A percentile compares a stretch with the other conserved stretches of the same genome.
Conservation (phyloP, 2,888 invertebrate genomes). For the Hypomecis atomaria region DNA sequence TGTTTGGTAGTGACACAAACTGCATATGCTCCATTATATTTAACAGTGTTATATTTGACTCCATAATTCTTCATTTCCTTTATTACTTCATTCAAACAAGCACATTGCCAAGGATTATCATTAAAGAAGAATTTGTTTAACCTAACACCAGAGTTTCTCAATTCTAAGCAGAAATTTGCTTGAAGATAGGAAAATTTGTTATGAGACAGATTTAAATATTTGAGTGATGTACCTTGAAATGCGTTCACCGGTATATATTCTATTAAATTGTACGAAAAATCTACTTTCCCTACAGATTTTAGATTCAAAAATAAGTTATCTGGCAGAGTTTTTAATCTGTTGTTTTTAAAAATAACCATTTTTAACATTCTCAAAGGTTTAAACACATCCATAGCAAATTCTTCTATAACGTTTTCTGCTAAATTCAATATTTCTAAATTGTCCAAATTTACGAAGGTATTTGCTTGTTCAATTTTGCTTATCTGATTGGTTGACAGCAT, state of each 20-base stretch:
- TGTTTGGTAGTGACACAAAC: slow-evolving; percentile 65
- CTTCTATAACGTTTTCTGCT: slow-evolving; percentile 60
- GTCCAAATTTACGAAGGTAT: slow-evolving; percentile 54
- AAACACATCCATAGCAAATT: slow-evolving; percentile 58
- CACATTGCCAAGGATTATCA: slow-evolving; percentile 77
- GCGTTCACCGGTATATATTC: slow-evolving; percentile 62
- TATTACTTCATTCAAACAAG: slow-evolving; percentile 64
- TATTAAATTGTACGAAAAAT: slow-evolving; percentile 66
- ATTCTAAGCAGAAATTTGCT: slow-evolving; percentile 69
- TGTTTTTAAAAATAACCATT: slow-evolving; percentile 60
- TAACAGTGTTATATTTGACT: slow-evolving; percentile 60
- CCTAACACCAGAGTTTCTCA: slow-evolving; percentile 62
- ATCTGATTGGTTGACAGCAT: slow-evolving; percentile 66
- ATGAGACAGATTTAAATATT: slow-evolving; percentile 64
- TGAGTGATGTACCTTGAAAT: slow-evolving; percentile 62
- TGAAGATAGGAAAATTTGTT: slow-evolving; percentile 69
- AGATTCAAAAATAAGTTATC: slow-evolving; percentile 62
- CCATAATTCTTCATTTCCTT: slow-evolving; percentile 62
- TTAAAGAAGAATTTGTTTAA: slow-evolving; percentile 68
- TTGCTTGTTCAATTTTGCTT: slow-evolving; percentile 47
- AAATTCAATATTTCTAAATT: slow-evolving; percentile 64
- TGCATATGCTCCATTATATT: slow-evolving; percentile 62
- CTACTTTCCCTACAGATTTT: slow-evolving; percentile 56
- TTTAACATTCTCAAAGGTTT: slow-evolving; percentile 60
- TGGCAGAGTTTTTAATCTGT: slow-evolving; percentile 60